These are phyloP conservation scores for Trididemnum clinides DNA, from an alignment of 23 tunicate species.

Conservation along the genomic window DNA sequence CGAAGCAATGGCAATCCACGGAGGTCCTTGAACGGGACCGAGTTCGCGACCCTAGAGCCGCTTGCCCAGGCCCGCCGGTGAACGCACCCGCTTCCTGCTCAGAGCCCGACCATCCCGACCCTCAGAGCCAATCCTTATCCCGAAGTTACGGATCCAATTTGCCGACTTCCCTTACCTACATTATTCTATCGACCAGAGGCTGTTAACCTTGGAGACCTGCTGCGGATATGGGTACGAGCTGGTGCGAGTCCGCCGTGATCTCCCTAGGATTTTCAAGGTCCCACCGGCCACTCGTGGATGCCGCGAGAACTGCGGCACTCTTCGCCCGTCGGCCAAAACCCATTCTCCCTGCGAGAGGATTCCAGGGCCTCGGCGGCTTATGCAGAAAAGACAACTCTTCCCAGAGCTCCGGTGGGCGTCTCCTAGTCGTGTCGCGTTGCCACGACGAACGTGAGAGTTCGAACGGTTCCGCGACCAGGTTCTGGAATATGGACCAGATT, in stretches of 20 bases:
- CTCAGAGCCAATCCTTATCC: slow-evolving; percentile 49
- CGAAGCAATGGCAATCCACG: slow-evolving; percentile 53
- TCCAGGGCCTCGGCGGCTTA: slow-evolving; percentile 49
- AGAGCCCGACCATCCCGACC: slow-evolving; percentile 62
- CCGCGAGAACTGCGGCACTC: slow-evolving; percentile 50
- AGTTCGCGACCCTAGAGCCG: slow-evolving; percentile 35
- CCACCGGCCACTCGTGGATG: slow-evolving; percentile 63
- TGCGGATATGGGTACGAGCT: slow-evolving; percentile 81
- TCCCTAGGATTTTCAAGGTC: slow-evolving; percentile 68
- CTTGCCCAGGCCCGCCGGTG: slow-evolving; percentile 41
- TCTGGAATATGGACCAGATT: slow-evolving; percentile 46
- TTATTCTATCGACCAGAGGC: slow-evolving; percentile 47
- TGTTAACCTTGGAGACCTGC: slow-evolving; percentile 81
- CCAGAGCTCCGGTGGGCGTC: slow-evolving; percentile 37
- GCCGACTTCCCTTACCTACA: slow-evolving; percentile 65
- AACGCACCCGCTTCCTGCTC: slow-evolving; percentile 39
- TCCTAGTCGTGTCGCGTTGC: slow-evolving; percentile 45
- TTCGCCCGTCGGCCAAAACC: slow-evolving; percentile 24
- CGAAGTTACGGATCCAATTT: slow-evolving; percentile 50
- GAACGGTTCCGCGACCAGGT: slow-evolving; percentile 40
- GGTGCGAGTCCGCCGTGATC: not conserved
- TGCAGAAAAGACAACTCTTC: slow-evolving; percentile 54
- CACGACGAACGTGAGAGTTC: not conserved
- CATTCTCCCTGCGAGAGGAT: slow-evolving; percentile 56
- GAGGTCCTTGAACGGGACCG: slow-evolving; percentile 44